Percentiles rank a stretch among this genome's conserved stretches.
Evolutionary conservation across 2,888 invertebrate species (phyloP).

Genomic region (Macroteleia sp.): DNA sequence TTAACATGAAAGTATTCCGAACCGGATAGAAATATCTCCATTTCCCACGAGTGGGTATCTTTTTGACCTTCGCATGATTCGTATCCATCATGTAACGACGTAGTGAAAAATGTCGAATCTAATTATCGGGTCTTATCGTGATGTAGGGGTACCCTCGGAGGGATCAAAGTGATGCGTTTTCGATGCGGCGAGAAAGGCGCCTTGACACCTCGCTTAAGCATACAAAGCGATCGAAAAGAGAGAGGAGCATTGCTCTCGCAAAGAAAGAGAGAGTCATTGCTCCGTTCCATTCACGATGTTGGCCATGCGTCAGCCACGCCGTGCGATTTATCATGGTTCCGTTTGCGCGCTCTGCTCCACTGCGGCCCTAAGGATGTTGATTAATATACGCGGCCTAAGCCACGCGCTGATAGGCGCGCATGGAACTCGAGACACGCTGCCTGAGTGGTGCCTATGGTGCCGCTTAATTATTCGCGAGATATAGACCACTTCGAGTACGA

Average conservation of each 20-base stretch:
- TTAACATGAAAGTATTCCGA: no score
- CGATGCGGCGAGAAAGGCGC: slow-evolving; percentile 23
- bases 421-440: slow-evolving; percentile 68
- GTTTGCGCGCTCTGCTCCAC: slow-evolving; percentile 65
- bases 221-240: slow-evolving; percentile 26
- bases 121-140: slow-evolving; percentile 52
- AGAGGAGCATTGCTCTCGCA: slow-evolving; percentile 13
- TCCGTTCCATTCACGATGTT: slow-evolving; percentile 66
- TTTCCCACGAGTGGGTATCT: no score
- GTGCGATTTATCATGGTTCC: slow-evolving; percentile 72
- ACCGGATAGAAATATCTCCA: no score
- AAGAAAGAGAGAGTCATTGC: slow-evolving; percentile 56
- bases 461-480: slow-evolving; percentile 72
- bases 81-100: no score
- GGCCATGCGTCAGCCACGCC: slow-evolving; percentile 63
- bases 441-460: slow-evolving; percentile 71
- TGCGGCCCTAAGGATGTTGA: slow-evolving; percentile 70
- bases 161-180: slow-evolving; percentile 51
- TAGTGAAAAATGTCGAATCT: slow-evolving; percentile 39
- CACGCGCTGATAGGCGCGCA: slow-evolving; percentile 69
- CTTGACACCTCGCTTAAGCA: slow-evolving; percentile 31
- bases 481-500: slow-evolving; percentile 55
- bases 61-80: no score
- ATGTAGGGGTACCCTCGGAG: slow-evolving; percentile 3
- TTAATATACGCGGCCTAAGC: slow-evolving; percentile 71